phyloP scores from a whole-genome alignment of 2,113 vertebrate genomes.

The Cheirogaleus medius region DNA sequence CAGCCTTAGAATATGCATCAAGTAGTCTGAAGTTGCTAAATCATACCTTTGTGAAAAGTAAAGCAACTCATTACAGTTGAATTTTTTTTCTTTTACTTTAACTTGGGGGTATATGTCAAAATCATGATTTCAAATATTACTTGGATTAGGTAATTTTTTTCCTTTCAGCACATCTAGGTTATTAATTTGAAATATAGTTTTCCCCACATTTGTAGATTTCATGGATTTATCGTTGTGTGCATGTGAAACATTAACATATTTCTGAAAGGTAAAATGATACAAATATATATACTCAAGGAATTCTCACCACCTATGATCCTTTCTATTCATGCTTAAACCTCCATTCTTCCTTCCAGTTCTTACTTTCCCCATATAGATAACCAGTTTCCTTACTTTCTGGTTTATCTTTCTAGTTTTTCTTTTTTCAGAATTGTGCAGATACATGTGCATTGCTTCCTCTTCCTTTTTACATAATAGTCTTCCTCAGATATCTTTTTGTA shows the following conservation, averaged over 20 bases:
- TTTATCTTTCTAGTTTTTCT: background rate
- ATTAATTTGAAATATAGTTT: background rate
- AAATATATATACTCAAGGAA: background rate
- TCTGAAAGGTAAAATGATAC: background rate
- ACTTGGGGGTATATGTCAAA: background rate
- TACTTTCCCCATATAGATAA: background rate
- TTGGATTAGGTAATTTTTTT: background rate
- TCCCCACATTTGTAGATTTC: background rate
- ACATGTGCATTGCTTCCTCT: too few relatives aligned
- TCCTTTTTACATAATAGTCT: background rate
- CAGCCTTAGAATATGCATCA: background rate
- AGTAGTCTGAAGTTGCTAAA: background rate
- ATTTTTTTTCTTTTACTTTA: background rate
- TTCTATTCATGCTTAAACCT: background rate
- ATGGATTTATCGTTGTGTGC: background rate
- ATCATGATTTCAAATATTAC: background rate
- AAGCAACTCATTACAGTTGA: background rate
- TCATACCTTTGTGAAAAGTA: background rate
- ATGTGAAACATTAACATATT: background rate
- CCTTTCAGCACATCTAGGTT: background rate
- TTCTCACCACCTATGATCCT: background rate
- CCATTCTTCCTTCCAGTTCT: background rate
- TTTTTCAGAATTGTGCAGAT: background rate
- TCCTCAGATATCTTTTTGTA: background rate
- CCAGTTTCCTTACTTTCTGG: background rate